Percentiles rank a stretch among this genome's conserved stretches.
Conservation (phyloP, 1,140 invertebrate species). For the Bombus superbus region DNA sequence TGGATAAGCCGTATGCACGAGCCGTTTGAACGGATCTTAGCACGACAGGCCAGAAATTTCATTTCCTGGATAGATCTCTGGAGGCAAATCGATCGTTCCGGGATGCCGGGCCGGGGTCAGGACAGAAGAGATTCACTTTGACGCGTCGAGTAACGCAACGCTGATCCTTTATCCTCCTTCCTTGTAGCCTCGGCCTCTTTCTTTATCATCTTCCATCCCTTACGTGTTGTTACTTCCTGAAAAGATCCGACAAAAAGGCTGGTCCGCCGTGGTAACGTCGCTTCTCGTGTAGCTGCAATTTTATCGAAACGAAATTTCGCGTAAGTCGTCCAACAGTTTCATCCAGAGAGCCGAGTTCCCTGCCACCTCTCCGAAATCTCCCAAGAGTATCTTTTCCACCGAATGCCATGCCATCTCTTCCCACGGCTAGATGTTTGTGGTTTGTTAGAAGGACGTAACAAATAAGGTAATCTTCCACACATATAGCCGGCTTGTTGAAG, state of each 20-base stretch:
- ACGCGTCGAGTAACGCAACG: slow-evolving; percentile 37
- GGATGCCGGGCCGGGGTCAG: slow-evolving; percentile 37
- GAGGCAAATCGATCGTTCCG: slow-evolving; percentile 61
- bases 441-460: slow-evolving; percentile 80
- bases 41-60: slow-evolving; percentile 59
- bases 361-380: slow-evolving; percentile 15
- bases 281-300: slow-evolving; percentile 35
- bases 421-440: slow-evolving; percentile 67
- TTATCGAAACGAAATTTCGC: slow-evolving; percentile 60
- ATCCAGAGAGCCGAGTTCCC: slow-evolving; percentile 2
- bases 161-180: slow-evolving; percentile 53
- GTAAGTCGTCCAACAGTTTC: slow-evolving; percentile 34
- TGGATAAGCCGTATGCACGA: slow-evolving; percentile 56
- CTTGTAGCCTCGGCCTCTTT: slow-evolving; percentile 2
- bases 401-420: slow-evolving; percentile 36
- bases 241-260: not conserved
- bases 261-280: not conserved
- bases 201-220: slow-evolving; percentile 25
- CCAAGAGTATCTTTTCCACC: slow-evolving; percentile 61
- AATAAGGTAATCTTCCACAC: slow-evolving; percentile 80
- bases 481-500: slow-evolving; percentile 75
- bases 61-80: slow-evolving; percentile 63
- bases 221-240: slow-evolving; percentile 28
- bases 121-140: slow-evolving; percentile 58
- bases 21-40: slow-evolving; percentile 37